Conservation (phyloP, 2,888 invertebrate genomes). For the Alsophila aescularia region DNA sequence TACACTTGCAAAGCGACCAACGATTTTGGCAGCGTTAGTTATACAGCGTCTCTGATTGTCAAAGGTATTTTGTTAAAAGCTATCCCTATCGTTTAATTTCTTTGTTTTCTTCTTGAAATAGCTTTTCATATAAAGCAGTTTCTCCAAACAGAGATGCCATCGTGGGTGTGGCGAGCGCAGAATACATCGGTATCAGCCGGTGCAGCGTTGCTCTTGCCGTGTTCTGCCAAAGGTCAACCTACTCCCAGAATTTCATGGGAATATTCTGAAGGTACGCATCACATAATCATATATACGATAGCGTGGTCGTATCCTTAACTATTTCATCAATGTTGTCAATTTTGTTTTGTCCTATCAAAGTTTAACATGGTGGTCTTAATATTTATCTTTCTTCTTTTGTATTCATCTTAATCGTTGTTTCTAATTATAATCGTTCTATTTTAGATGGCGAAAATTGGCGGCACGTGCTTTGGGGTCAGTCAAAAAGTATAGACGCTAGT, state of each 20-base stretch:
- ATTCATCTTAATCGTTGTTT: too few relatives aligned
- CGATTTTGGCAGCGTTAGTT: conserved; percentile 88
- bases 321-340: too few relatives aligned
- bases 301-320: not conserved
- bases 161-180: conserved; percentile 90
- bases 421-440: not conserved
- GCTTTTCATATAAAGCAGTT: conserved; percentile 77
- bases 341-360: too few relatives aligned
- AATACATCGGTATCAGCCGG: conserved; percentile 91
- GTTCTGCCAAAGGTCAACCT: conserved; percentile 92
- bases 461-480: conserved; percentile 75
- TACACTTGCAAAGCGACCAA: conserved; percentile 90
- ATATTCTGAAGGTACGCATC: conserved; percentile 86
- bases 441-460: conserved; percentile 78
- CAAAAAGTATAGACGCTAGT: conserved; percentile 71
- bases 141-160: conserved; percentile 88
- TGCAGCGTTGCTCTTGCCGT: conserved; percentile 88
- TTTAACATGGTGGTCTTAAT: too few relatives aligned
- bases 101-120: conserved; percentile 45
- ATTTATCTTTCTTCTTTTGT: too few relatives aligned
- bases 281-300: not conserved
- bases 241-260: conserved; percentile 90
- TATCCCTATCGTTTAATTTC: conserved; percentile 11
- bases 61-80: conserved; percentile 82
- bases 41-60: conserved; percentile 87